Conservation (phyloP, 2,888 invertebrate genomes). For the Minunthozetes semirufus region DNA sequence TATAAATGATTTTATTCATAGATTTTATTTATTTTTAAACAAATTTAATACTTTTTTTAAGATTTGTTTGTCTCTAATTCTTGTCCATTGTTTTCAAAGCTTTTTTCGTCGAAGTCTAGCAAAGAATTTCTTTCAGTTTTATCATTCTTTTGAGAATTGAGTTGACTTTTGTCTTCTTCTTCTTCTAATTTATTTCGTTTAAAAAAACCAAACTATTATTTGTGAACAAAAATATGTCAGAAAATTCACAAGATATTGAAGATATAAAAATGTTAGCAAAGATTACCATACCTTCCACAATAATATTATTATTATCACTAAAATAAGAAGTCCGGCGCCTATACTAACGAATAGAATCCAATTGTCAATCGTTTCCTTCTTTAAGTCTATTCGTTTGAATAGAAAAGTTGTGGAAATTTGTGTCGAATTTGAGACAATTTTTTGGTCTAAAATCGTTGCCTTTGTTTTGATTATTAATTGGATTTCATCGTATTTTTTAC, state of each 20-base stretch:
- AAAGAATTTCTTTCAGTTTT: constrained; percentile 20
- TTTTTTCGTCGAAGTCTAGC: not conserved
- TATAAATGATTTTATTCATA: too few species aligned
- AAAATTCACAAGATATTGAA: too few species aligned
- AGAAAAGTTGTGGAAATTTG: not conserved
- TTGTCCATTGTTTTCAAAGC: not conserved
- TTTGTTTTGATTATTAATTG: not conserved
- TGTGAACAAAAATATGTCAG: not conserved
- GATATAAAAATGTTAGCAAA: too few species aligned
- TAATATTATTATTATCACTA: constrained; percentile 37
- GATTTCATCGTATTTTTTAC: not conserved
- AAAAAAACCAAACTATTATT: constrained; percentile 41
- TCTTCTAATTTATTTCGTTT: constrained; percentile 39
- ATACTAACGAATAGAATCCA: constrained; percentile 41
- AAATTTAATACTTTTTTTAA: too few species aligned
- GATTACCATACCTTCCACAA: too few species aligned
- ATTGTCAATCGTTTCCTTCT: constrained; percentile 10
- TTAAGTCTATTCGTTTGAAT: not conserved
- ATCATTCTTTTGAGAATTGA: constrained; percentile 7
- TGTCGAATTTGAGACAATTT: too few species aligned
- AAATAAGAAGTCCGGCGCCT: constrained; percentile 38
- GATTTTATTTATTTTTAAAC: too few species aligned
- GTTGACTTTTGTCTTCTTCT: constrained; percentile 38
- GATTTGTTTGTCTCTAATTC: too few species aligned
- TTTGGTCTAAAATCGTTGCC: not conserved